phyloP scores from a whole-genome alignment of 2,113 vertebrate genomes.

The Herpetotheres cachinnans region DNA sequence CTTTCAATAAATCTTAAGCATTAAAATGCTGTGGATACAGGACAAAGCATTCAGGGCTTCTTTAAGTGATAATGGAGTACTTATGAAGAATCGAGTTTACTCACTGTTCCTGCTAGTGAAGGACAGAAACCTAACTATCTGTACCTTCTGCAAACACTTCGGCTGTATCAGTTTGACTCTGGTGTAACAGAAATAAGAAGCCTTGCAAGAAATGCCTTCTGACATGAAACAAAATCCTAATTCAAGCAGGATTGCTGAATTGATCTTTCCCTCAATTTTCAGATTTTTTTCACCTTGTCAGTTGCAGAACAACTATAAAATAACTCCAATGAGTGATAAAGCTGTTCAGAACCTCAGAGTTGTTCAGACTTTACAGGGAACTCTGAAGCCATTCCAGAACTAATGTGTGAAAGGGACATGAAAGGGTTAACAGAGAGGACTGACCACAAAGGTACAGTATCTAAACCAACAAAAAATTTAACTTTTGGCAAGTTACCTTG shows the following conservation, averaged over 20 bases:
- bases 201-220: not conserved
- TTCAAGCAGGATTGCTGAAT: not conserved
- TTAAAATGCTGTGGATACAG: not conserved
- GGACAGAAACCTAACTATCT: not conserved
- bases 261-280: not conserved
- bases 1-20: not conserved
- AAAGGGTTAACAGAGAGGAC: not conserved
- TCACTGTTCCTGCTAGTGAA: not conserved
- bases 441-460: not conserved
- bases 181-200: not conserved
- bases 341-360: not conserved
- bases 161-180: not conserved
- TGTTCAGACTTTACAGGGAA: not conserved
- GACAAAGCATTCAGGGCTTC: not conserved
- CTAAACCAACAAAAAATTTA: not conserved
- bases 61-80: not conserved
- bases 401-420: not conserved
- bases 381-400: not conserved
- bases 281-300: not conserved
- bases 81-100: not conserved
- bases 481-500: constrained; percentile 78
- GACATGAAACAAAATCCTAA: not conserved
- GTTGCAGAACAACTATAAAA: not conserved
- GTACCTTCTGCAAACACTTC: not conserved
- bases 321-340: not conserved